Base-by-base conservation (phyloP, 1,140 invertebrate genomes). In the Theocolax elegans region DNA sequence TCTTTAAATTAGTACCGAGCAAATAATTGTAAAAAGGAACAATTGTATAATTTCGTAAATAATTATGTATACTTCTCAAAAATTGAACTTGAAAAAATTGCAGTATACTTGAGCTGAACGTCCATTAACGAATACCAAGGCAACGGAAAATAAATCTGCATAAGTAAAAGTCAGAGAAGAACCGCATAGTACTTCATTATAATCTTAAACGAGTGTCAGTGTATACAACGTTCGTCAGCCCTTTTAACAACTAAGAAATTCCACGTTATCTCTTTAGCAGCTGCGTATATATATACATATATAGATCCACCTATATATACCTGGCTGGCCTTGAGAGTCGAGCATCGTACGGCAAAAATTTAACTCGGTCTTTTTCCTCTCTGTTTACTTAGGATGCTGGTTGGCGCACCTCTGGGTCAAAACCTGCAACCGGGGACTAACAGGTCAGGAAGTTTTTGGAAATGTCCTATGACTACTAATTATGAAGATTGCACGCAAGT, bases 391-490 rank as follows among this genome's bases (percentile, higher is more conserved):
- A 98, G 96, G 91, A 87, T 98, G 72, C 85, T 98, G 62, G 93
- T 98, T 1, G 97, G 97, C 29, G 96, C 97, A 38, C 97, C 97
- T 3, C 83, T 94, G 73, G 95, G 91, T 68, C 89, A 95, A 76
- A 97, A 97, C 83, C 82, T 89, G 58, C 94, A 97, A 83, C 94
- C 94, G 3, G 87, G 89, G 31, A 97, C 95, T 10, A 93, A 91
- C 65, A 88, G 86, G 72, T 96, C 96, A 0, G 97, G 97, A 25
- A 95, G 95, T 0, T 85, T 98, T 10, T 97, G 91, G 88, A 92
- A 90, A 83, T 97, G 96, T 85, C 91, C 92, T 1, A 83, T 97
- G 12, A 91, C 90, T 7, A 89, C 90, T 6, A 76, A 82, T 1
- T 78, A 83, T 27, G 75, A 86, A 35, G 94, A 96, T 83, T 97